These are phyloP conservation scores for Sphenodon punctatus DNA, from an alignment of 2,797 vertebrate species.

Conservation along the genomic window DNA sequence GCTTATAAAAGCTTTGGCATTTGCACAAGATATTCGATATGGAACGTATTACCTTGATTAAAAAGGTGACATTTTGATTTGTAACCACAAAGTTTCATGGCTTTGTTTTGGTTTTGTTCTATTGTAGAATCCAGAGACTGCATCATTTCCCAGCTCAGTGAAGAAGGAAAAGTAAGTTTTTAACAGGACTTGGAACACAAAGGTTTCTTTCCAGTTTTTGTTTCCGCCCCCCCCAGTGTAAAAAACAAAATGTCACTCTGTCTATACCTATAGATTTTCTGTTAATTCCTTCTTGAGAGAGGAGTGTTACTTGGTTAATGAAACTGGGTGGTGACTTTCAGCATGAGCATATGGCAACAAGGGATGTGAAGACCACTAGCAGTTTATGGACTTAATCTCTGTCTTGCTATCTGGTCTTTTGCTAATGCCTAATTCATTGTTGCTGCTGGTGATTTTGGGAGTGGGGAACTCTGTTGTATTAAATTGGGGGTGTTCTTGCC, in stretches of 20 bases:
- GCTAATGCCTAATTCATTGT: neutral
- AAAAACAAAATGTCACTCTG: neutral
- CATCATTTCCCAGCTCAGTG: slow-evolving; percentile 70
- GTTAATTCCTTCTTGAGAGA: neutral
- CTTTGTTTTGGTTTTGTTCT: slow-evolving; percentile 3
- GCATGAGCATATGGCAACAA: neutral
- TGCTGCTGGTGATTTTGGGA: neutral
- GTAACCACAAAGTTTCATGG: neutral
- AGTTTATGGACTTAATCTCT: too few relatives aligned
- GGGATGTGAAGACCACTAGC: too few relatives aligned
- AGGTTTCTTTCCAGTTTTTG: neutral
- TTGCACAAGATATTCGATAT: neutral
- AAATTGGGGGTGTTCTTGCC: neutral
- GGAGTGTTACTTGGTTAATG: neutral
- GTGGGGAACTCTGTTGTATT: too few relatives aligned
- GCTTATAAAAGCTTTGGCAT: neutral
- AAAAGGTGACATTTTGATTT: neutral
- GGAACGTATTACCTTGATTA: neutral
- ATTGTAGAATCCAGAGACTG: slow-evolving; percentile 73
- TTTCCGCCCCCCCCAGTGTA: neutral
- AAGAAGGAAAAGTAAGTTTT: slow-evolving; percentile 75
- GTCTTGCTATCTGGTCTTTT: too few relatives aligned
- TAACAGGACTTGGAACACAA: neutral
- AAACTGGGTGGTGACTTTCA: neutral
- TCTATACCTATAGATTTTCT: neutral